Percentiles rank a stretch among this genome's conserved stretches.
Conservation (phyloP, 2,113 vertebrate species). For the Sakesphorus luctuosus region DNA sequence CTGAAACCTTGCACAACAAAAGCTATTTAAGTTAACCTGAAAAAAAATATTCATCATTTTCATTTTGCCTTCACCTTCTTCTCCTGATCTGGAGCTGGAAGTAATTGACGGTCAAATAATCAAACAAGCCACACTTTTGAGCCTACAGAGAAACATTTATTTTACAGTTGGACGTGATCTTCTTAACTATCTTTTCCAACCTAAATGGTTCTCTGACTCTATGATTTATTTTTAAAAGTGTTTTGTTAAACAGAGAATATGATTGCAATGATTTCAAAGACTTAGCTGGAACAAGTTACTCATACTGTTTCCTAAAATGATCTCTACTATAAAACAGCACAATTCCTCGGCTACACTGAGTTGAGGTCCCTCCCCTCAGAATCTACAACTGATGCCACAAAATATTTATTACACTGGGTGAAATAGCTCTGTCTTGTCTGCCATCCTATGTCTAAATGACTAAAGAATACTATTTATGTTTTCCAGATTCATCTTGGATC, state of each 20-base stretch:
- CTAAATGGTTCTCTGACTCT: not conserved
- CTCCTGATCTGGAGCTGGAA: not conserved
- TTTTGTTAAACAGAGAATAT: not conserved
- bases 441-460: not conserved
- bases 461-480: not conserved
- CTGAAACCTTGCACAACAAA: not conserved
- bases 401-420: not conserved
- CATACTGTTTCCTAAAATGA: not conserved
- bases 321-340: not conserved
- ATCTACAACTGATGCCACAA: not conserved
- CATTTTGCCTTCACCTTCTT: not conserved
- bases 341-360: not conserved
- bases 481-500: not conserved
- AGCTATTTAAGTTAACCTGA: not conserved
- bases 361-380: not conserved
- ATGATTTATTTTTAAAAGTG: not conserved
- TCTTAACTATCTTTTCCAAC: not conserved
- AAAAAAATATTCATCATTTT: not conserved
- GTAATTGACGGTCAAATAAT: not conserved
- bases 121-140: not conserved
- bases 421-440: not conserved
- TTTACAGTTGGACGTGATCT: not conserved
- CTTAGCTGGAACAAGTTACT: not conserved
- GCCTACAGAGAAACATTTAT: not conserved
- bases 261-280: not conserved